Conservation (phyloP, 2,888 invertebrate species). For the Meta bourneti region DNA sequence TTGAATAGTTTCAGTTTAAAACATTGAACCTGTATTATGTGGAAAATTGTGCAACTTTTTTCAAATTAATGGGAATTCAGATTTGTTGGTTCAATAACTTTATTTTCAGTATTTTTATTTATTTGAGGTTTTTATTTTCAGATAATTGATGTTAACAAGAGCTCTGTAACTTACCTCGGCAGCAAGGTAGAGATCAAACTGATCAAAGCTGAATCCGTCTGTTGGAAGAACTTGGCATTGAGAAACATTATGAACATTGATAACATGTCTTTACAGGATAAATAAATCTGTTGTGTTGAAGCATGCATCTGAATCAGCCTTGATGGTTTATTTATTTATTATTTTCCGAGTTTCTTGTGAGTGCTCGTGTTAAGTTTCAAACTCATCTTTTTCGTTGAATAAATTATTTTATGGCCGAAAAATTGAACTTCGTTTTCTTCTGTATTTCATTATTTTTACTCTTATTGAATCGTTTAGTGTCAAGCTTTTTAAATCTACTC, state of each 20-base stretch:
- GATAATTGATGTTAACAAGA: constrained; percentile 78
- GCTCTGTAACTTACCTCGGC: constrained; percentile 89
- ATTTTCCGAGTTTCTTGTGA: not conserved
- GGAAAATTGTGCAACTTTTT: no score
- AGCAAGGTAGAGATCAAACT: constrained; percentile 96
- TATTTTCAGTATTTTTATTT: no score
- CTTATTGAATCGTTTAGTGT: no score
- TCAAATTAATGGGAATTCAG: no score
- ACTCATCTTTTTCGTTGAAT: not conserved
- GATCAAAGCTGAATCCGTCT: constrained; percentile 88
- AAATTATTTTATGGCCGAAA: not conserved
- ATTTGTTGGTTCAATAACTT: no score
- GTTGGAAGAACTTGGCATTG: constrained; percentile 87
- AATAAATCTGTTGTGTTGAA: not conserved
- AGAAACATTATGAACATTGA: constrained; percentile 23
- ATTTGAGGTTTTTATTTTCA: not conserved
- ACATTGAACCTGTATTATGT: no score
- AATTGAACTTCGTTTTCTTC: not conserved
- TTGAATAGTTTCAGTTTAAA: no score
- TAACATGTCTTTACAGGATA: constrained; percentile 14
- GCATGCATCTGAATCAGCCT: not conserved
- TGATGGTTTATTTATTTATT: not conserved
- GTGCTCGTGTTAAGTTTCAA: not conserved
- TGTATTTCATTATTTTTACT: no score
- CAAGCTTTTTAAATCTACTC: no score